phyloP scores from a whole-genome alignment of 1,140 invertebrate species.

The Pseudomyrmex gracilis region DNA sequence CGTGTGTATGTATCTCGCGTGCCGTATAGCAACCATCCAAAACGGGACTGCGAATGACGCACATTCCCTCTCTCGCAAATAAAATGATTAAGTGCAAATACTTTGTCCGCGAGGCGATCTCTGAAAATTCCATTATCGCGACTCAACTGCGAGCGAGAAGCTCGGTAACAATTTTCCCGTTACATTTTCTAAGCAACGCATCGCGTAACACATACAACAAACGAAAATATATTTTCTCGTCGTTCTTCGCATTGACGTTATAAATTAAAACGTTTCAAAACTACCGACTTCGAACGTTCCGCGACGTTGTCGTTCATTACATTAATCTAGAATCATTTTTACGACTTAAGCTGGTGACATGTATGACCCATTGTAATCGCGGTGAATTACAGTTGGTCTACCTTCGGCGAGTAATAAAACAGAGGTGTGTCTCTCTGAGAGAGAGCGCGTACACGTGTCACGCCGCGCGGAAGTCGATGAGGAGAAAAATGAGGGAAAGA shows the following conservation, averaged over 20 bases:
- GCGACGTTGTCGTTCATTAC: background rate
- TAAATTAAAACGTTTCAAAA: conserved; percentile 2
- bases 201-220: too few species aligned
- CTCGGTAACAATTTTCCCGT: background rate
- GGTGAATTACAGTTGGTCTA: conserved; percentile 23
- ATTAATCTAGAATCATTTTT: background rate
- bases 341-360: background rate
- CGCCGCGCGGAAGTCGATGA: background rate
- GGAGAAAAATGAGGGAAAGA: conserved; percentile 41
- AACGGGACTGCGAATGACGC: conserved; percentile 37
- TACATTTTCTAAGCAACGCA: too few species aligned
- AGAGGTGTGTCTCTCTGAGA: conserved; percentile 35
- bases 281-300: background rate
- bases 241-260: background rate
- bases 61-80: conserved; percentile 5
- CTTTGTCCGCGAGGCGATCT: background rate
- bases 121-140: background rate
- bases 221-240: background rate
- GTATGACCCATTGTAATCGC: conserved; percentile 48
- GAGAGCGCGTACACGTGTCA: conserved; percentile 38
- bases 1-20: conserved; percentile 33
- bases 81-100: conserved; percentile 43
- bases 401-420: conserved; percentile 47
- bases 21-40: conserved; percentile 26
- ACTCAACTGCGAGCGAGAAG: background rate